Base-by-base conservation (phyloP, 2,113 vertebrate species). In the Merops nubicus region DNA sequence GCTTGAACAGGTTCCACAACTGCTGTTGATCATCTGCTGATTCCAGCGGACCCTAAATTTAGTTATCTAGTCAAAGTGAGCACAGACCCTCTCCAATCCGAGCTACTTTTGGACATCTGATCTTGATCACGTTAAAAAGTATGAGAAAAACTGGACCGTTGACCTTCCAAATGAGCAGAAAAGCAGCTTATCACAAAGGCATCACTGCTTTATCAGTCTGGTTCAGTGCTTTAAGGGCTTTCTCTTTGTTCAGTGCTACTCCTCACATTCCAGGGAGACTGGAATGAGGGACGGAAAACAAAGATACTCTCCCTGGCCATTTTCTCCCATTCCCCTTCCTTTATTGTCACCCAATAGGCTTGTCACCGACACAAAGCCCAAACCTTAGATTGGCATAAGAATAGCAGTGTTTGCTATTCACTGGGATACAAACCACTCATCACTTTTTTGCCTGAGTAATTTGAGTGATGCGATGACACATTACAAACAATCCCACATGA, bases 331-430 rank as follows among this genome's bases (percentile, higher is more conserved):
- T 91, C 78, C 47, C 51, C 33, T 65, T 86, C 62, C 62, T 76
- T 81, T 87, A 47, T 57, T 82, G 57, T 64, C 67, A 28, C 75
- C 23, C 14, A n/a, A 76, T 15, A 56, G 56, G 60, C 92, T 92
- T 94, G 93, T 94, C 85, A 81, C 25, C 43, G 63, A 77, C 85
- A 90, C 92, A 96, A 96, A 91, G 75, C 62, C 82, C 59, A 62
- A 74, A 77, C 38, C 73, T 59, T 42, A 88, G 70, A 54, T 1
- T 69, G 94, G 33, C 42, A 6, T 22, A 79, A 94, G 90, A 95
- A 93, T 59, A 70, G 79, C 60, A 47, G 70, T 10, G 17, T 85
- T 83, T 90, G 79, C 64, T 80, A 25, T 89, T 95, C 85, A 54
- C 82, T 31, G 67, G 42, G 56, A 54, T 59, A 94, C 72, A 83